Conservation (phyloP, 30 jellyfish, hydroid and myxozoan genomes). For the Catostylus mosaicus region DNA sequence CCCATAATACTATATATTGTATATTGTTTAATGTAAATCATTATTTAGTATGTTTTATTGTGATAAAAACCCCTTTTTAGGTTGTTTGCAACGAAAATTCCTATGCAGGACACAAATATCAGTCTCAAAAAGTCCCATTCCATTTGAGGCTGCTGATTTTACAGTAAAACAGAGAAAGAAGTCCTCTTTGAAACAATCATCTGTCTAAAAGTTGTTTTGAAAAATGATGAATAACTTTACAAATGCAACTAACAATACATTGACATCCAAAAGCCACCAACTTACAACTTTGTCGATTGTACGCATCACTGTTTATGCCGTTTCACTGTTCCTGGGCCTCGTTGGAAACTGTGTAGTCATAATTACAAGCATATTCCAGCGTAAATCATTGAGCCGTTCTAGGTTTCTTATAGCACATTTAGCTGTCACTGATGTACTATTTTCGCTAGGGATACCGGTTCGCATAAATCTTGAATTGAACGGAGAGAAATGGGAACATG, state of each 20-base stretch:
- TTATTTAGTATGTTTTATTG: too few relatives aligned
- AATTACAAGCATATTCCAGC: conserved; percentile 21
- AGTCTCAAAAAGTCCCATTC: too few relatives aligned
- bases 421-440: conserved; percentile 56
- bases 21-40: too few relatives aligned
- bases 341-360: conserved; percentile 64
- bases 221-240: neutral
- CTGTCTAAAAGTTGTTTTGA: too few relatives aligned
- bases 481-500: conserved; percentile 30
- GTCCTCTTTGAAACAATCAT: too few relatives aligned
- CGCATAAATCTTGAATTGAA: conserved; percentile 43
- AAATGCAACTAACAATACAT: neutral
- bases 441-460: conserved; percentile 56
- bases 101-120: too few relatives aligned
- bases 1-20: too few relatives aligned
- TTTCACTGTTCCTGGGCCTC: conserved; percentile 46
- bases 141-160: too few relatives aligned
- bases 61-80: too few relatives aligned
- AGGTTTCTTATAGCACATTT: conserved; percentile 69
- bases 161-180: too few relatives aligned
- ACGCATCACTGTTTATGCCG: conserved; percentile 36
- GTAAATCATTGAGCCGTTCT: conserved; percentile 33
- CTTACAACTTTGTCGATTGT: neutral
- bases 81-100: too few relatives aligned
- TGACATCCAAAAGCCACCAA: neutral